Base-by-base conservation (phyloP, 2,797 vertebrate genomes). In the Tarsius wallacei region DNA sequence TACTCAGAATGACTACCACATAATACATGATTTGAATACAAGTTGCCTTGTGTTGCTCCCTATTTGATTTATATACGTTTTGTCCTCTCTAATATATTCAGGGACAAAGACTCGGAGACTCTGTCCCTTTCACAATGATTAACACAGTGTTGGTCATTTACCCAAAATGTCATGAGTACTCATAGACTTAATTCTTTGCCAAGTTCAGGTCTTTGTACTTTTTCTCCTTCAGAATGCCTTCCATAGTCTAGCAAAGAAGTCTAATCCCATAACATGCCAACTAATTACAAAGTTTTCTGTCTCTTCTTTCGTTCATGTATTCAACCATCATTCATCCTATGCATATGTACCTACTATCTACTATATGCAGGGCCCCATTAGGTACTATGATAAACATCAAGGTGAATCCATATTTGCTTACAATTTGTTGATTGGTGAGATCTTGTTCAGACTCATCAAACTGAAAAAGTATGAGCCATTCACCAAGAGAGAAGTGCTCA, bases 191-290 rank as follows among this genome's bases (percentile, higher is more conserved):
- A 36, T 61, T 70, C 33, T 95, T 68, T 28, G 13, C 14, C 49
- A 90, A 74, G 31, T n/a, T 85, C 33, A 80, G 81, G 55, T 71
- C 13, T 71, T 11, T 42, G 31, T 78, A 9, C 13, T 66, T 95
- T 94, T 91, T 33, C 19, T 66, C 2, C 31, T 47, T 64, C 49
- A 66, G 53, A 89, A 78, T 76, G 53, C 53, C 31, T 90, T 96
- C 31, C 24, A 3, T 80, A 70, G 73, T 80, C 22, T 76, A 77
- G 15, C 13, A 90, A 7, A 94, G n/a, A 86, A 81, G 55, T 49
- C 3, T n/a, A 55, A 78, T 63, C 21, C 1, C 17, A 49, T 28
- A 87, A 21, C 55, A 53, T 1, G 28, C 31, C 13, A 80, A 42
- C 26, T 80, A 73, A 88, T 49, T 57, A 85, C n/a, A 66, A 91